phyloP scores from a whole-genome alignment of 2,888 invertebrate genomes.

The Strigamia maritima region DNA sequence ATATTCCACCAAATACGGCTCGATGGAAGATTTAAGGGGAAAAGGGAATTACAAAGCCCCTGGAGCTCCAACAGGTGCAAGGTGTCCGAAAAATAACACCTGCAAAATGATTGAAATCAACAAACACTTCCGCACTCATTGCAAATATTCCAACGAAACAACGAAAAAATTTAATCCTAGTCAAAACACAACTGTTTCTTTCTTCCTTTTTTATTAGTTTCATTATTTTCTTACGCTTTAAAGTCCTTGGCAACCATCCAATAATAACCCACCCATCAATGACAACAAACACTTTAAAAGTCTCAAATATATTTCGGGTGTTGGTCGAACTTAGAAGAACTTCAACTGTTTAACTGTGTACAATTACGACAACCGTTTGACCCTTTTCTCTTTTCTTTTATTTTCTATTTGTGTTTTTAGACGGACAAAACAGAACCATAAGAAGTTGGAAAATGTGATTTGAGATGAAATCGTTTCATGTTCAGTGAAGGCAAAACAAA shows the following conservation, averaged over 20 bases:
- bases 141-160: neutral
- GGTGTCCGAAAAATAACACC: neutral
- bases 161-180: no score
- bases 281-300: neutral
- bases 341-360: neutral
- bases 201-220: neutral
- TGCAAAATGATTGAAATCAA: neutral
- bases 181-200: no score
- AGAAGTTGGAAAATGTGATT: neutral
- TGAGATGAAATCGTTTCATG: neutral
- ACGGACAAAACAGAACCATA: neutral
- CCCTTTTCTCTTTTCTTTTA: neutral
- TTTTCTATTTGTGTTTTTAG: neutral
- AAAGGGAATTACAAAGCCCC: neutral
- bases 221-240: neutral
- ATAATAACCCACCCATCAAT: neutral
- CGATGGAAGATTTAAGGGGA: neutral
- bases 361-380: neutral
- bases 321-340: neutral
- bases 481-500: neutral
- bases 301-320: neutral
- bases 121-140: constrained; percentile 2
- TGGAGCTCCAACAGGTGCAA: neutral
- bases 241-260: neutral
- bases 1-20: neutral